Evolutionary conservation across 1,140 invertebrate species (phyloP).

Genomic region (Sesamia nonagrioides): DNA sequence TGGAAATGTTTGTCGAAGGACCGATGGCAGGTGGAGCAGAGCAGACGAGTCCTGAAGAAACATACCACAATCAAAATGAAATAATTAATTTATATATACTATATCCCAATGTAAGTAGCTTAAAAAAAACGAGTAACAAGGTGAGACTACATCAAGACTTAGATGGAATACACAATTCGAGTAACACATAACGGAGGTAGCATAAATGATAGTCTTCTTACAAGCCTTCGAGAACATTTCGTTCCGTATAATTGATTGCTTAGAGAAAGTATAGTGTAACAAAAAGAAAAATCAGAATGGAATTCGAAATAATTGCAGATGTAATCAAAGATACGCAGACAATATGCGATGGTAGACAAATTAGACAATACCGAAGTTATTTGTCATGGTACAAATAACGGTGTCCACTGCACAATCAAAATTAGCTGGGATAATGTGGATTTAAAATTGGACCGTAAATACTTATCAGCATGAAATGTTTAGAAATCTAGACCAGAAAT

Average conservation of each 20-base stretch:
- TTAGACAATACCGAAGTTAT: slow-evolving; percentile 27
- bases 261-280: slow-evolving; percentile 56
- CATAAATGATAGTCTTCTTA: slow-evolving; percentile 37
- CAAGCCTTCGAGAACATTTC: slow-evolving; percentile 52
- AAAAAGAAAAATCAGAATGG: slow-evolving; percentile 46
- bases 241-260: slow-evolving; percentile 61
- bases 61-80: too few relatives aligned
- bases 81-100: too few relatives aligned
- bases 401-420: slow-evolving; percentile 3
- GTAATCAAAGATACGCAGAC: slow-evolving; percentile 25
- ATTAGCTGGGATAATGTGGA: slow-evolving; percentile 19
- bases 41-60: too few relatives aligned
- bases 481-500: slow-evolving; percentile 16
- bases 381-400: slow-evolving; percentile 33
- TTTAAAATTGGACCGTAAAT: slow-evolving; percentile 19
- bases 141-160: neutral
- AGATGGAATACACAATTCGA: neutral
- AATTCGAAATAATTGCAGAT: slow-evolving; percentile 38
- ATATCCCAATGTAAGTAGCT: too few relatives aligned
- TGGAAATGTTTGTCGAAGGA: too few relatives aligned
- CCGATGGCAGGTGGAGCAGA: too few relatives aligned
- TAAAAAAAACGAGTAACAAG: neutral
- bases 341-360: slow-evolving; percentile 26
- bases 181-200: slow-evolving; percentile 13
- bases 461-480: neutral